A percentile compares a stretch with the other conserved stretches of the same genome.
These are phyloP conservation scores for Fulmarus glacialis DNA, from an alignment of 2,113 vertebrate species.

Conservation along the genomic window DNA sequence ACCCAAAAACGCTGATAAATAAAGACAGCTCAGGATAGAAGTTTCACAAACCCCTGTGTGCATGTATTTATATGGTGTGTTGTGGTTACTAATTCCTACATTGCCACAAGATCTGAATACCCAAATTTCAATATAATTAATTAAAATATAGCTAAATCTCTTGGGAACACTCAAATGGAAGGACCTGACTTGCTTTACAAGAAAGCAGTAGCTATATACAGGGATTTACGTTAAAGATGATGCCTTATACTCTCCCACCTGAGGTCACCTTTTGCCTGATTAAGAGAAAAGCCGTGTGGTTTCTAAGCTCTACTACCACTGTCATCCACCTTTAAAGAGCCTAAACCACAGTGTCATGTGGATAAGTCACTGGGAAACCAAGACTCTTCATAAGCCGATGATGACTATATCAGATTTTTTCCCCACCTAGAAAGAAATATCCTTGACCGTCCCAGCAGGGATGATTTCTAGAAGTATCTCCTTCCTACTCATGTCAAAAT, in stretches of 20 bases:
- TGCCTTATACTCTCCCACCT: background rate
- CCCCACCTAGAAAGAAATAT: background rate
- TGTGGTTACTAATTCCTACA: background rate
- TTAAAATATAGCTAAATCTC: background rate
- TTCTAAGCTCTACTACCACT: background rate
- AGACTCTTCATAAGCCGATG: accelerated
- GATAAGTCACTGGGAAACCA: background rate
- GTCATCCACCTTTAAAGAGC: background rate
- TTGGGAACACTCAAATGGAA: background rate
- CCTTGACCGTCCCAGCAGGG: background rate
- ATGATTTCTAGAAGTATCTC: background rate
- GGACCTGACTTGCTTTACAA: background rate
- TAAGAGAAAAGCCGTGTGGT: accelerated
- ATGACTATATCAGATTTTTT: background rate
- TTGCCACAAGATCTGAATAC: background rate
- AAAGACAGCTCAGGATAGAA: background rate
- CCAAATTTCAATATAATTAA: background rate
- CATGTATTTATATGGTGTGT: background rate
- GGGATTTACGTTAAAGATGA: background rate
- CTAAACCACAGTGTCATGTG: background rate
- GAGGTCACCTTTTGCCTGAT: background rate
- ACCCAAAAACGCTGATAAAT: background rate
- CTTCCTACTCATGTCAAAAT: accelerated
- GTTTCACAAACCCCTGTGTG: background rate
- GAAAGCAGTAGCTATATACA: background rate